Percentiles rank a stretch among this genome's conserved stretches.
Conservation (phyloP, 1,140 invertebrate genomes). For the Archivesica marissinica region DNA sequence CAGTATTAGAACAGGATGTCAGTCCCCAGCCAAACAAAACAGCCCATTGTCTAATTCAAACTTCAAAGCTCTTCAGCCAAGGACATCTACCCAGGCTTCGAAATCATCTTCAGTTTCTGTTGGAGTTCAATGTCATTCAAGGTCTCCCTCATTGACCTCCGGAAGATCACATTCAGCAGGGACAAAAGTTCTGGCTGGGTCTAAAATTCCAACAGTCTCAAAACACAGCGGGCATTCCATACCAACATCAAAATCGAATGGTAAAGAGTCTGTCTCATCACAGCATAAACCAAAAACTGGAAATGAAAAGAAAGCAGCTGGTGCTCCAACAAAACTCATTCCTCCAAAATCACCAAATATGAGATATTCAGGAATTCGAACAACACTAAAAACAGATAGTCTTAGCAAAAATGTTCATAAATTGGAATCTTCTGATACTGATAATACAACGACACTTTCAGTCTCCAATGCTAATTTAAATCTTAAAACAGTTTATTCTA, state of each 20-base stretch:
- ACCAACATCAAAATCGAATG: background rate
- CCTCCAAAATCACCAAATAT: slow-evolving; percentile 48
- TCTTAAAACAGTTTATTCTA: slow-evolving; percentile 45
- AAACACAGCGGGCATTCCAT: background rate
- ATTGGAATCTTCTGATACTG: slow-evolving; percentile 16
- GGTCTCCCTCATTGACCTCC: slow-evolving; percentile 34
- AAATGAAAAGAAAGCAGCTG: background rate
- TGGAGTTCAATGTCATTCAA: slow-evolving; percentile 48
- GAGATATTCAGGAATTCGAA: slow-evolving; percentile 41
- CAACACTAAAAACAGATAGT: slow-evolving; percentile 48
- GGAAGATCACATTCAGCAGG: slow-evolving; percentile 42
- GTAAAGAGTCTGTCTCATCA: background rate
- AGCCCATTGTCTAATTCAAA: slow-evolving; percentile 9
- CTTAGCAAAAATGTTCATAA: background rate
- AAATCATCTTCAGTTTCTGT: slow-evolving; percentile 16
- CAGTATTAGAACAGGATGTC: slow-evolving; percentile 44
- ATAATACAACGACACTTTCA: background rate
- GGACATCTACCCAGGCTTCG: background rate
- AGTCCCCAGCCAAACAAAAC: slow-evolving; percentile 1
- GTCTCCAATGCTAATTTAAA: background rate
- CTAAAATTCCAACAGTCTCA: slow-evolving; percentile 45
- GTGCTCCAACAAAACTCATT: slow-evolving; percentile 5
- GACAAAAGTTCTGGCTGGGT: no score
- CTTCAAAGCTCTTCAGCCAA: slow-evolving; percentile 31
- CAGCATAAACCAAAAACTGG: background rate